Conservation (phyloP, 2,888 invertebrate genomes). For the Stenurella melanura region DNA sequence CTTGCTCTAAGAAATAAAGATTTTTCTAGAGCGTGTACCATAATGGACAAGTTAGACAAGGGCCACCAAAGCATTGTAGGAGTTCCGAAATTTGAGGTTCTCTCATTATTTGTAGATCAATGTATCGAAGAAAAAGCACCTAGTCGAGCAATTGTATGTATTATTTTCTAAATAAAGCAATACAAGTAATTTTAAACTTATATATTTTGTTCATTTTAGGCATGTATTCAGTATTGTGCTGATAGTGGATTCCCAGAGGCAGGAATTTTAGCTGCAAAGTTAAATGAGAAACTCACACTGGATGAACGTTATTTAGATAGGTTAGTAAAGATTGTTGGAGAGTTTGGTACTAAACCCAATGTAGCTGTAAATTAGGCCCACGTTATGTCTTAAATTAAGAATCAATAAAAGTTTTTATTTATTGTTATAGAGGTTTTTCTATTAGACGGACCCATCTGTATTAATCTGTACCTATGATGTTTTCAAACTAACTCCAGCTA, state of each 20-base stretch:
- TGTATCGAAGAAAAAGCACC: conserved; percentile 75
- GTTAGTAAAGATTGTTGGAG: conserved; percentile 75
- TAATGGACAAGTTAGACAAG: conserved; percentile 76
- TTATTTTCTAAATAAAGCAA: neutral
- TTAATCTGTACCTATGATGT: no score
- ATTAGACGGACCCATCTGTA: no score
- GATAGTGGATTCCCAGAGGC: conserved; percentile 76
- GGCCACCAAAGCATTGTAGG: conserved; percentile 76
- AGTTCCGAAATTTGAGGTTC: conserved; percentile 74
- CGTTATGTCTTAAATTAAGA: neutral
- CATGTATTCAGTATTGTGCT: conserved; percentile 76
- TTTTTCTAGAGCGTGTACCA: conserved; percentile 75
- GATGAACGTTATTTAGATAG: conserved; percentile 73
- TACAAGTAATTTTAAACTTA: neutral
- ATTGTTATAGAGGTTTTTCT: conserved; percentile 4
- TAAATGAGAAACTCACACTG: conserved; percentile 72
- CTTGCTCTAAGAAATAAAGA: conserved; percentile 73
- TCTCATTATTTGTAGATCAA: conserved; percentile 76
- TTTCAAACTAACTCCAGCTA: no score
- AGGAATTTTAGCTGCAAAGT: conserved; percentile 70
- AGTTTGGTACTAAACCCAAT: conserved; percentile 1
- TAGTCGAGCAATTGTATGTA: conserved; percentile 75
- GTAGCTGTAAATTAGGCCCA: conserved; percentile 4
- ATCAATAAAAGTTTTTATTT: neutral
- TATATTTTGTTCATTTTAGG: conserved; percentile 68